These are phyloP conservation scores for Tetragonisca angustula DNA, from an alignment of 2,888 invertebrate species.

Conservation along the genomic window DNA sequence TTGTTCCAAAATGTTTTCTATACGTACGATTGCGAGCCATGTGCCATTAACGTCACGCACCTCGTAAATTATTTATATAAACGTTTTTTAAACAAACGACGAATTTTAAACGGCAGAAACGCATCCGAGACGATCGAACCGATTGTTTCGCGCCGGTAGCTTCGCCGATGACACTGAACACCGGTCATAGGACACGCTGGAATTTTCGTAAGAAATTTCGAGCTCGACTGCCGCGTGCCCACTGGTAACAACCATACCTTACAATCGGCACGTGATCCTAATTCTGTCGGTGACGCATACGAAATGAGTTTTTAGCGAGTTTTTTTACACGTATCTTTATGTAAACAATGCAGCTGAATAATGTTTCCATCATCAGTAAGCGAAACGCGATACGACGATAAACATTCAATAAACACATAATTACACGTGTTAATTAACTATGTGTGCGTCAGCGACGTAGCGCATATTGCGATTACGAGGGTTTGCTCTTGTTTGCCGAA, in stretches of 20 bases:
- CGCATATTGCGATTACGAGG: too few relatives aligned
- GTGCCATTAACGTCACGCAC: not conserved
- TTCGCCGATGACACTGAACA: not conserved
- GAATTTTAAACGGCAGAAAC: not conserved
- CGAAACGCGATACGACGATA: too few relatives aligned
- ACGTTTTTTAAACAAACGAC: too few relatives aligned
- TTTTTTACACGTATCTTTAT: too few relatives aligned
- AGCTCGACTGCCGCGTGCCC: not conserved
- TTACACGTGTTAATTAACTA: too few relatives aligned
- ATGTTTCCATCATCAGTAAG: too few relatives aligned
- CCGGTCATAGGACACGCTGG: conserved; percentile 10
- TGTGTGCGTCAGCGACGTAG: too few relatives aligned
- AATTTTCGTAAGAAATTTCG: conserved; percentile 25
- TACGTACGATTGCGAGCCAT: not conserved
- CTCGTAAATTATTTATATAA: not conserved
- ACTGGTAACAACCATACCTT: conserved; percentile 2
- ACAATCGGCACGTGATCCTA: conserved; percentile 3
- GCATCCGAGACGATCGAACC: not conserved
- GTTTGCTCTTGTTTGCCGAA: too few relatives aligned
- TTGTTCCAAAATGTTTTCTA: not conserved
- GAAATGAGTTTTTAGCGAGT: too few relatives aligned
- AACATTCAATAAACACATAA: too few relatives aligned
- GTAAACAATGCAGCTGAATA: too few relatives aligned
- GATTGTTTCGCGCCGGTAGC: conserved; percentile 8
- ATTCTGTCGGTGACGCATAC: too few relatives aligned